A percentile compares a stretch with the other conserved stretches of the same genome.
These are phyloP conservation scores for Artibeus lituratus DNA, from an alignment of 2,797 vertebrate species.

Conservation along the genomic window DNA sequence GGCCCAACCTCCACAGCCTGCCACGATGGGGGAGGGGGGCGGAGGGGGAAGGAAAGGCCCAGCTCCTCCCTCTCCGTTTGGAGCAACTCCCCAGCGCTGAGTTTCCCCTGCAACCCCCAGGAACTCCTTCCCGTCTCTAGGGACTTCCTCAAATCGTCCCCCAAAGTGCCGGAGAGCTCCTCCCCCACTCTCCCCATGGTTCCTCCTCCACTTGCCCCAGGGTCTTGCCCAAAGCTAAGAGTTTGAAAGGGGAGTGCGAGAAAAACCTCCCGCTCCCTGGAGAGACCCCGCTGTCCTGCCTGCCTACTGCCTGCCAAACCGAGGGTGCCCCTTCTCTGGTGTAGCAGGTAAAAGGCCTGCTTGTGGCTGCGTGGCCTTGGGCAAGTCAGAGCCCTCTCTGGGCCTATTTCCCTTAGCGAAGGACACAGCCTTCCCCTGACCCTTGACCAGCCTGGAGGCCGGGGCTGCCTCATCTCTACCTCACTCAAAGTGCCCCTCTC, in stretches of 20 bases:
- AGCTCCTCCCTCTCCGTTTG: conserved; percentile 24
- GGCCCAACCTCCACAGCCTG: conserved; percentile 32
- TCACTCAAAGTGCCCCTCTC: background rate
- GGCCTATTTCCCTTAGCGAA: background rate
- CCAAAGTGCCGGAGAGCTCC: no score
- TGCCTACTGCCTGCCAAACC: background rate
- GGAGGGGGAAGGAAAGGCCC: background rate
- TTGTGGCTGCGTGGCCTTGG: conserved; percentile 14
- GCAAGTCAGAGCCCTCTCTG: conserved; percentile 41
- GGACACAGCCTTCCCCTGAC: background rate
- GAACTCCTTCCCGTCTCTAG: background rate
- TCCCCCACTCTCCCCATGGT: no score
- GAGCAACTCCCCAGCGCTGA: background rate
- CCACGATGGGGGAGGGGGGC: background rate
- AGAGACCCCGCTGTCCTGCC: background rate
- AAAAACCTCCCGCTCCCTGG: background rate
- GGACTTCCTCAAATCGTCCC: background rate
- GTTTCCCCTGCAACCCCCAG: background rate
- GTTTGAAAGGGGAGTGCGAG: background rate
- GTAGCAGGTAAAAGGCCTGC: conserved; percentile 25
- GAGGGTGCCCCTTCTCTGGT: background rate
- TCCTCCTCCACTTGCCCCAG: background rate
- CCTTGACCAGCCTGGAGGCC: background rate
- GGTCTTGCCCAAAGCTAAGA: background rate
- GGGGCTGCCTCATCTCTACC: background rate